These are phyloP conservation scores for Drosophila neocordata DNA, from an alignment of 1,140 invertebrate species.

Conservation along the genomic window DNA sequence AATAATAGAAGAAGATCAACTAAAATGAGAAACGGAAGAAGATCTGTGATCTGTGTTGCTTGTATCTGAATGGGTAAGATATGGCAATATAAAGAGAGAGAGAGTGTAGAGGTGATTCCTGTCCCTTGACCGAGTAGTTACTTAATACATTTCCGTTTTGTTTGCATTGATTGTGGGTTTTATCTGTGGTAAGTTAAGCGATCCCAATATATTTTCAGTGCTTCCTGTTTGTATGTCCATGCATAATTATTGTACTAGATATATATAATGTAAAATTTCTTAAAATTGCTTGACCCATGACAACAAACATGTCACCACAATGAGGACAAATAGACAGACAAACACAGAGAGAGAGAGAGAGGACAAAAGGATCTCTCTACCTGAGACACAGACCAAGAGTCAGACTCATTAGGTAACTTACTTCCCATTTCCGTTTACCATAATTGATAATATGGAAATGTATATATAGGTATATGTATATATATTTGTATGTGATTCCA, in stretches of 20 bases:
- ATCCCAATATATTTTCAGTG: constrained; percentile 15
- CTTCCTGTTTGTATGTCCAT: constrained; percentile 18
- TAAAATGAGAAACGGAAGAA: background rate
- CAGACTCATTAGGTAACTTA: constrained; percentile 6
- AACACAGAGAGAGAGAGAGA: no score
- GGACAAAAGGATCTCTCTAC: constrained; percentile 21
- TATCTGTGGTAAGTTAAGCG: constrained; percentile 2
- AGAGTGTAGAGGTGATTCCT: no score
- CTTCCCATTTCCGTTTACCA: constrained; percentile 8
- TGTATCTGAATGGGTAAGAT: no score
- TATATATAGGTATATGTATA: background rate
- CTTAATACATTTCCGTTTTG: background rate
- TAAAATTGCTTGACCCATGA: constrained; percentile 31
- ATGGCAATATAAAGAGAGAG: no score
- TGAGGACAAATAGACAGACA: constrained; percentile 9
- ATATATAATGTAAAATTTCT: no score
- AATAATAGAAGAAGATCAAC: background rate
- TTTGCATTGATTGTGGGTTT: background rate
- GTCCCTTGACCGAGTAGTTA: no score
- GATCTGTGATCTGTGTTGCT: no score
- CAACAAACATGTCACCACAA: constrained; percentile 33
- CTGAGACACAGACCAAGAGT: background rate
- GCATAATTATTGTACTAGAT: constrained; percentile 33
- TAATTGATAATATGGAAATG: constrained; percentile 13
- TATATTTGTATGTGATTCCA: no score